Base-by-base conservation (phyloP, 2,888 invertebrate species). In the Ferrisia virgata region DNA sequence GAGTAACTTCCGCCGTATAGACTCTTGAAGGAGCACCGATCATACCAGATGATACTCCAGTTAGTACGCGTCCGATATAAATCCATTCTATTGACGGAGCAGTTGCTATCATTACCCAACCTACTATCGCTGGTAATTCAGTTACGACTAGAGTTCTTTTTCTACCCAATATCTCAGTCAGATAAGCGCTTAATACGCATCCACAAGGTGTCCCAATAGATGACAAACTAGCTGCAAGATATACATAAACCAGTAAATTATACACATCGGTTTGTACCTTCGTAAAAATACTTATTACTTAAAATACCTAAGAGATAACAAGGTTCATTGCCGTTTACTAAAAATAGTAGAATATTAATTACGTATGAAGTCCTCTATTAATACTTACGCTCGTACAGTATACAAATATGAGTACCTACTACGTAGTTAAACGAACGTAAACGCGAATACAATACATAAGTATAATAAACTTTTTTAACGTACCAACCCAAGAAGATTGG, bases 11-110 rank as follows among this genome's bases (percentile, higher is more conserved):
- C 33, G 92, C 92, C 0, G 93, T 93, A 88, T 93, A 93, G 0
- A 93, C 93, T 4, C 93, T 89, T 0, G 93, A 92, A 1, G 93
- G 93, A 0, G 93, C 93, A 0, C 93, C 93, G 39, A 93, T 92
- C 92, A 93, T 93, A 1, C 94, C 94, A 0, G 93, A 92, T 0
- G 93, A 93, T 28, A 93, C 89, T 0, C 94, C 94, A 22, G 92
- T 91, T 82, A 93, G 89, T 85, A 93, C 89, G 86, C 94, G 89
- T 1, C 90, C 91, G 80, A 87, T 87, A 88, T 93, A 93, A 69
- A 94, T 90, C 90, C 92, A 91, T 13, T 89, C 89, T 31, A 93
- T 89, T 84, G 92, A 90, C 78, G 90, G 89, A 0, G 93, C 92
- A 22, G 89, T 89, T 0, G 91, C 90, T 33, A 94, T 91, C 43